Base-by-base conservation (phyloP, 2,113 vertebrate species). In the Psilopogon haemacephalus region DNA sequence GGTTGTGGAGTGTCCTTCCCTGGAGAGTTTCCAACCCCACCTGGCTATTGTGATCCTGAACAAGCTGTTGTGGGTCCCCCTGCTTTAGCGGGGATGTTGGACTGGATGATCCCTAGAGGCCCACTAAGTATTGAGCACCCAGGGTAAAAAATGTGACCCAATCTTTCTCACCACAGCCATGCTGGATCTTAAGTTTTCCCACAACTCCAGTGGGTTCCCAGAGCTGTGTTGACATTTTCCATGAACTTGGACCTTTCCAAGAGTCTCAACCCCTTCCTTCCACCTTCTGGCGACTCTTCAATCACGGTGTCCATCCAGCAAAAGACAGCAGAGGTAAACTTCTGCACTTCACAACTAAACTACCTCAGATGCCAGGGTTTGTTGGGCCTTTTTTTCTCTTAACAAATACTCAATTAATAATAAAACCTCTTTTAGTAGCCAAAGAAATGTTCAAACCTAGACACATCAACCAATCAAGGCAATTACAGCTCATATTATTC, bases 231-330 rank as follows among this genome's bases (percentile, higher is more conserved):
- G 8, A 35, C 32, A 6, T 44, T 42, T 63, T 70, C 75, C 55
- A 35, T 60, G 10, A 40, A 27, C 26, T 12, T 0, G 2, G 62
- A 55, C 69, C 33, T 56, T 68, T 35, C 69, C 20, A n/a, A 28
- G 0, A 1, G 13, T 8, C 2, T 35, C 0, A 1, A 9, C 27
- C 32, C 32, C 48, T 52, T 20, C 63, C 12, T 81, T n/a, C 35
- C 70, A 52, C 27, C 46, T 14, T 3, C 82, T 63, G 60, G 5
- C 1, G 5, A 40, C 37, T 38, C 44, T 21, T 6, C 38, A 32
- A 8, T 30, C 12, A 8, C 63, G 26, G 18, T 2, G 8, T 6
- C 50, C 19, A 23, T 5, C 63, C 1, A 1, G n/a, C 37, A 59
- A 52, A 24, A 48, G 27, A 14, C 58, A 23, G 3, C 1, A 27